Conservation (phyloP, 2,113 vertebrate genomes). For the Zapornia atra region DNA sequence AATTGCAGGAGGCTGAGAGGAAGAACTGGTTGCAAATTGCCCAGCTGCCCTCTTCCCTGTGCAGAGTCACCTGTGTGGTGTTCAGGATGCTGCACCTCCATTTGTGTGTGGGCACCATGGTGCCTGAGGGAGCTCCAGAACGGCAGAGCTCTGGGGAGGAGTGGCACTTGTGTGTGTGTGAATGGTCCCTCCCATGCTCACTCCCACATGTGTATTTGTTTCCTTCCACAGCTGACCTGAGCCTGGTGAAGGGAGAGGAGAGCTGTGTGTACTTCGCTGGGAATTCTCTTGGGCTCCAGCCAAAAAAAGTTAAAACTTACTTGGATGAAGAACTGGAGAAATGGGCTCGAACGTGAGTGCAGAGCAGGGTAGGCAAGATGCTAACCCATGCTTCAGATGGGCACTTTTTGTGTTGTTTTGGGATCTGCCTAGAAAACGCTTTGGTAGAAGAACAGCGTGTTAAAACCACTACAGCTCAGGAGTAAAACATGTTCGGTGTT, state of each 20-base stretch:
- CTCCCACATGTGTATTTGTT: fast-evolving
- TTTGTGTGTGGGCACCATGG: fast-evolving
- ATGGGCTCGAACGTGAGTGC: conserved; percentile 88
- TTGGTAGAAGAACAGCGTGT: not conserved
- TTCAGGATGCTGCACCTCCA: fast-evolving
- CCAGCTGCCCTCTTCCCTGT: fast-evolving
- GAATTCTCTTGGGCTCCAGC: conserved; percentile 93
- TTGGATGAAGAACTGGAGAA: conserved; percentile 92
- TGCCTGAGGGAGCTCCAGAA: too few relatives aligned
- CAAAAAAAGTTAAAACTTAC: conserved; percentile 83
- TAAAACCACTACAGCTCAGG: not conserved
- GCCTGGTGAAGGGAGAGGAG: conserved; percentile 79
- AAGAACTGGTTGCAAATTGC: not conserved
- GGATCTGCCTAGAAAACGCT: not conserved
- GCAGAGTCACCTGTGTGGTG: not conserved
- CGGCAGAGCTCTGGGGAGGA: not conserved
- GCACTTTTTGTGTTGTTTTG: fast-evolving
- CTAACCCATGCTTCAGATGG: not conserved
- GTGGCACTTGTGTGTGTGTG: fast-evolving
- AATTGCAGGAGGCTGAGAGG: not conserved
- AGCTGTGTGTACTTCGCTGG: conserved; percentile 88
- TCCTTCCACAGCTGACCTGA: conserved; percentile 79
- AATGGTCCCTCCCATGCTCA: not conserved
- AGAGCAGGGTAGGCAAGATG: not conserved
- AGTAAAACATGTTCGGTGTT: not conserved